phyloP scores from a whole-genome alignment of 2,888 invertebrate genomes.

The Acanthacorydalis orientalis region DNA sequence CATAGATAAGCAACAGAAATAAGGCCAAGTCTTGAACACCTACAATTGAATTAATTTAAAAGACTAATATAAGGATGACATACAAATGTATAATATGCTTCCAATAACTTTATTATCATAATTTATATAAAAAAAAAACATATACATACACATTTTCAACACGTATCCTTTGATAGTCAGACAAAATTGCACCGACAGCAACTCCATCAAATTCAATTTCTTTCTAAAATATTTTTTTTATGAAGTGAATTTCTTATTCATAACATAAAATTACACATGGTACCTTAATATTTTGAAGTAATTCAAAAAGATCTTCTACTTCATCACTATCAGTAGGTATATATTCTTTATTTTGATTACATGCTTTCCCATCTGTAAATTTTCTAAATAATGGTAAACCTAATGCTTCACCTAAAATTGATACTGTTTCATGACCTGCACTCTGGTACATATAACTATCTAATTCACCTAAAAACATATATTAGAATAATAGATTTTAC shows the following conservation, averaged over 20 bases:
- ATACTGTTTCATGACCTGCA: conserved; percentile 90
- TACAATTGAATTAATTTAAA: conserved; percentile 24
- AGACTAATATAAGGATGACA: too few species aligned
- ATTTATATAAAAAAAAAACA: conserved; percentile 3
- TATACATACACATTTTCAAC: conserved; percentile 91
- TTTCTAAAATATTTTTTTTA: conserved; percentile 30
- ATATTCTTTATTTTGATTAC: conserved; percentile 62
- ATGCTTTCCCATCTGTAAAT: conserved; percentile 69
- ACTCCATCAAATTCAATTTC: conserved; percentile 76
- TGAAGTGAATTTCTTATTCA: too few species aligned
- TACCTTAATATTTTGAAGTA: conserved; percentile 64
- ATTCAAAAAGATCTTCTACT: conserved; percentile 87
- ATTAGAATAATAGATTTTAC: background rate
- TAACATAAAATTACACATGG: conserved; percentile 6
- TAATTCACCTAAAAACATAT: conserved; percentile 52
- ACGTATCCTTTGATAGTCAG: conserved; percentile 94
- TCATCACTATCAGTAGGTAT: conserved; percentile 75
- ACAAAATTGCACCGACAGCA: conserved; percentile 92
- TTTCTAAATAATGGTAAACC: conserved; percentile 77
- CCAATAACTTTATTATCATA: too few species aligned
- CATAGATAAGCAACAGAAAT: conserved; percentile 86
- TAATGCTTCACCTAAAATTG: conserved; percentile 85
- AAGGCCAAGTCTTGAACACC: conserved; percentile 79
- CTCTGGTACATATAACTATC: conserved; percentile 99
- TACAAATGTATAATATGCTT: too few species aligned